Base-by-base conservation (phyloP, 2,888 invertebrate genomes). In the Helleia helle region DNA sequence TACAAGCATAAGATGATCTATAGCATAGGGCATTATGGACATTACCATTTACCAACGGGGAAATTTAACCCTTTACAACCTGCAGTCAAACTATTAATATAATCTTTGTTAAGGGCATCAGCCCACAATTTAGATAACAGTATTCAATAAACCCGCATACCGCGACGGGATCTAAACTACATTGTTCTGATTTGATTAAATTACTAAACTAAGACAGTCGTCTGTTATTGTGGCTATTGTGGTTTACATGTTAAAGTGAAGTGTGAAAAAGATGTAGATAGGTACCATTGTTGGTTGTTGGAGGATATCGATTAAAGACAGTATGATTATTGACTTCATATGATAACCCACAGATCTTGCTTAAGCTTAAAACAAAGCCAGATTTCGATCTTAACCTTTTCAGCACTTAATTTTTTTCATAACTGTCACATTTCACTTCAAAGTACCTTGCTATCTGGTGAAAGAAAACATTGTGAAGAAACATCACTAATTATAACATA, bases 61-160 rank as follows among this genome's bases (percentile, higher is more conserved):
- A 67, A 65, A 66, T 63, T 62, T 57, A 61, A 62, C 58, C 65
- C 62, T 58, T 55, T 49, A 53, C 44, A 56, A 61, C 55, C 60
- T 67, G 65, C 67, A 71, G 56, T 62, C 61, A 64, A 69, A 68
- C 72, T 73, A 71, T 74, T 77, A 77, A 74, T 79, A 72, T 72
- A 74, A 77, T 79, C 73, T 75, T 74, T 71, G 70, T 66, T 59
- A 57, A 62, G 65, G 64, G 58, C 71, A 76, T 75, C 71, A 69
- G 69, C 65, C 67, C 65, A 63, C 71, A 71, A 74, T 73, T 72
- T 72, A 73, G 74, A 76, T 79, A 72, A 74, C 74, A 65, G 66
- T 74, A 76, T 77, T 76, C 71, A 77, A 77, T 77, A 74, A 72
- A 59, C 69, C 67, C 67, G 67, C 62, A 70, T 62, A 57, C 60